Evolutionary conservation across 1,140 invertebrate genomes (phyloP).

Genomic region (Drosophila ananassae): DNA sequence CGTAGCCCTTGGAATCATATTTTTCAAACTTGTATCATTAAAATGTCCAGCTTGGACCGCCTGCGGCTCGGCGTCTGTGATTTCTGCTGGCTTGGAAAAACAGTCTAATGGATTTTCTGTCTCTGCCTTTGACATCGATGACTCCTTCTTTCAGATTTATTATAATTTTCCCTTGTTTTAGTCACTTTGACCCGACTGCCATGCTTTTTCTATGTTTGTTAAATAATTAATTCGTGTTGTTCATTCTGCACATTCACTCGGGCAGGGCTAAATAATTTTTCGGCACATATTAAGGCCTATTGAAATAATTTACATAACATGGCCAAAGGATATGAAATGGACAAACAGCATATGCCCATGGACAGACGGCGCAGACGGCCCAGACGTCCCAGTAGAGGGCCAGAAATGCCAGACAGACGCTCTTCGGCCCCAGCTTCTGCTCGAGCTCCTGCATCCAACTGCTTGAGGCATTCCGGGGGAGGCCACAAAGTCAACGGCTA

Average conservation of each 20-base stretch:
- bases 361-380: slow-evolving; percentile 13
- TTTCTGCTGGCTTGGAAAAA: slow-evolving; percentile 55
- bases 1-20: not conserved
- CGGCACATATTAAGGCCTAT: slow-evolving; percentile 77
- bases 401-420: slow-evolving; percentile 57
- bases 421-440: slow-evolving; percentile 14
- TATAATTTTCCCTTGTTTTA: slow-evolving; percentile 57
- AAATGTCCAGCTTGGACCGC: slow-evolving; percentile 64
- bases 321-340: slow-evolving; percentile 76
- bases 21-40: slow-evolving; percentile 65
- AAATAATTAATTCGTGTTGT: slow-evolving; percentile 78
- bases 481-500: slow-evolving; percentile 79
- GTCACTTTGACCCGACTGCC: slow-evolving; percentile 1
- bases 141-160: slow-evolving; percentile 69
- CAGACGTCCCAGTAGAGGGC: slow-evolving; percentile 45
- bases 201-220: slow-evolving; percentile 53
- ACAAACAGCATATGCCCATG: slow-evolving; percentile 70
- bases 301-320: slow-evolving; percentile 81
- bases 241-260: slow-evolving; percentile 68
- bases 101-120: slow-evolving; percentile 58
- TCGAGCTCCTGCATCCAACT: slow-evolving; percentile 12
- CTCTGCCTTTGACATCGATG: slow-evolving; percentile 58
- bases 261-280: slow-evolving; percentile 71
- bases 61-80: slow-evolving; percentile 60
- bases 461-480: slow-evolving; percentile 77